phyloP scores from a whole-genome alignment of 1,140 invertebrate genomes.

The Mylabris phalerata region DNA sequence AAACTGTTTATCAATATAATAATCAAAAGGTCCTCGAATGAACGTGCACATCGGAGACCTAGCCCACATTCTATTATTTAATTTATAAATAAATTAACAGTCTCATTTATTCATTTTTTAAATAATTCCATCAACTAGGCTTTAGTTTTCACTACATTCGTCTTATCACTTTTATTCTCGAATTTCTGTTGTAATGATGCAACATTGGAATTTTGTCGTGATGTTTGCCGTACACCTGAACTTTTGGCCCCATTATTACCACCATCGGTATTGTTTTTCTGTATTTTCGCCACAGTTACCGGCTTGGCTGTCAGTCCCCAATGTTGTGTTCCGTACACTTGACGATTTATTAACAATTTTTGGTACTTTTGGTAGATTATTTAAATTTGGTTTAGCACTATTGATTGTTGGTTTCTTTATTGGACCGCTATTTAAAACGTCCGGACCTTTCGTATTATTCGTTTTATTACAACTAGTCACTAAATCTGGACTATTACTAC shows the following conservation, averaged over 20 bases:
- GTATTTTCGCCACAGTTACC: constrained; percentile 28
- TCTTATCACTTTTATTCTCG: constrained; percentile 43
- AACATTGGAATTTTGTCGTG: constrained; percentile 57
- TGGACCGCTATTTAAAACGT: constrained; percentile 47
- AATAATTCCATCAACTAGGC: constrained; percentile 1
- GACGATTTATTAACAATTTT: no score
- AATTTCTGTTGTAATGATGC: constrained; percentile 69
- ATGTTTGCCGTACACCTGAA: constrained; percentile 42
- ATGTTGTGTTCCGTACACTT: no score
- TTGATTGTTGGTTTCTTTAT: constrained; percentile 27
- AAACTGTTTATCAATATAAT: no score
- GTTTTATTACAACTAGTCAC: constrained; percentile 58
- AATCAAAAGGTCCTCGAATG: no score
- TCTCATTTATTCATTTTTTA: not conserved
- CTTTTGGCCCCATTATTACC: constrained; percentile 32
- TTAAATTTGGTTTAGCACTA: constrained; percentile 21
- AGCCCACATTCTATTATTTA: no score
- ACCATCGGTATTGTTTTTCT: constrained; percentile 26
- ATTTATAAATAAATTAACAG: no score
- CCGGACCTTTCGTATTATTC: constrained; percentile 51
- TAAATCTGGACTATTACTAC: constrained; percentile 59
- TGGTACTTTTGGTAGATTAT: no score
- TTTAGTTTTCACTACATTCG: not conserved
- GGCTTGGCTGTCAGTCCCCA: constrained; percentile 31
- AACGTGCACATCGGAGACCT: no score